Percentiles rank a stretch among this genome's conserved stretches.
phyloP scores from a whole-genome alignment of 1,140 invertebrate species.

The Drosophila pseudoobscura region DNA sequence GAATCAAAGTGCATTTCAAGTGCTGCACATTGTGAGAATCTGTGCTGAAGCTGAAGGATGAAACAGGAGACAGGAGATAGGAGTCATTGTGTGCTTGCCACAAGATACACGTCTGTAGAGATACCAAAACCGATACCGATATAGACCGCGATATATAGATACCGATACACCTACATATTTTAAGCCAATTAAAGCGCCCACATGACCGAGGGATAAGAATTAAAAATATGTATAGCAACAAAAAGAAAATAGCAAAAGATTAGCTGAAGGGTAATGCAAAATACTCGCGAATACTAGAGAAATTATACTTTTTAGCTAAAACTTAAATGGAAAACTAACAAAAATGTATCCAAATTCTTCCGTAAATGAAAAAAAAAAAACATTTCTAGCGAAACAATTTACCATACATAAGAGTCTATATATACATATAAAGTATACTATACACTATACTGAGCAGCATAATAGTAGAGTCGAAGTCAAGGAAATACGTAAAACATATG shows the following conservation, averaged over 20 bases:
- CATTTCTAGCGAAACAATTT: conserved; percentile 68
- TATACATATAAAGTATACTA: conserved; percentile 40
- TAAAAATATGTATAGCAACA: conserved; percentile 6
- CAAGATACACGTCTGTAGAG: conserved; percentile 20
- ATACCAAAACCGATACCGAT: conserved; percentile 19
- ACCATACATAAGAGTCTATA: conserved; percentile 54
- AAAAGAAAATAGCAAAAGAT: conserved; percentile 50
- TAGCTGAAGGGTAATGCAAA: conserved; percentile 47
- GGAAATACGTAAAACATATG: conserved; percentile 73
- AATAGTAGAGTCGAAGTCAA: conserved; percentile 41
- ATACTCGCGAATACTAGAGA: conserved; percentile 47
- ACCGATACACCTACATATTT: conserved; percentile 47
- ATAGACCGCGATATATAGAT: conserved; percentile 23
- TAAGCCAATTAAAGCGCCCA: conserved; percentile 62
- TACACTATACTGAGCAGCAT: conserved; percentile 59
- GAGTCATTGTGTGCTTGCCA: conserved; percentile 9
- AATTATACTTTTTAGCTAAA: conserved; percentile 79
- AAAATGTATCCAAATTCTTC: conserved; percentile 78
- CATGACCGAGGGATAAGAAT: conserved; percentile 28
- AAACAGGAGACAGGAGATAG: conserved; percentile 3
- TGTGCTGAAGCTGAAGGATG: conserved; percentile 35
- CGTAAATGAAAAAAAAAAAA: conserved; percentile 57
- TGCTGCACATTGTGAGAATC: conserved; percentile 47
- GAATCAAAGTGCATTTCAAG: conserved; percentile 32
- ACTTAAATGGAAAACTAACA: conserved; percentile 26